Evolutionary conservation across 1,140 invertebrate genomes (phyloP).

Genomic region (Stegodyphus mimosarum): DNA sequence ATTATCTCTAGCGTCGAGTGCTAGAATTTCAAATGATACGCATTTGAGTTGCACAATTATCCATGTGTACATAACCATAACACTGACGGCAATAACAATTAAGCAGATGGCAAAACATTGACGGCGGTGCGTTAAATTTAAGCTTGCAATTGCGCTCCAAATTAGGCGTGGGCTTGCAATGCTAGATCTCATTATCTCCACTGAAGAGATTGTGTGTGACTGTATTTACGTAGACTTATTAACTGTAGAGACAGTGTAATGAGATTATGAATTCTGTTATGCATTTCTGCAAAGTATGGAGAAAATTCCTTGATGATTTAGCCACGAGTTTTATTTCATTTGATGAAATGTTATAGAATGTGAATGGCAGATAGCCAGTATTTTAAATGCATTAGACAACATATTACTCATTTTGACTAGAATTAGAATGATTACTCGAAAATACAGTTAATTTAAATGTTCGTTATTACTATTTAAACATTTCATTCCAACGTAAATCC

Average conservation of each 20-base stretch:
- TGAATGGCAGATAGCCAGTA: too few relatives aligned
- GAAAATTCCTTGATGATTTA: neutral
- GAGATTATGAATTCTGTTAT: constrained; percentile 9
- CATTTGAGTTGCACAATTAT: neutral
- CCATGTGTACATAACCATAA: constrained; percentile 15
- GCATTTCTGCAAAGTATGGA: neutral
- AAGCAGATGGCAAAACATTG: constrained; percentile 3
- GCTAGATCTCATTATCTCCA: constrained; percentile 12
- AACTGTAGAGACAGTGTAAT: constrained; percentile 4
- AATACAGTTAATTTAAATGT: too few relatives aligned
- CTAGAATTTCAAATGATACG: neutral
- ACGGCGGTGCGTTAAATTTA: constrained; percentile 5
- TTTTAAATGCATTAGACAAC: too few relatives aligned
- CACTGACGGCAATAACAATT: constrained; percentile 4
- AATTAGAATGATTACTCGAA: too few relatives aligned
- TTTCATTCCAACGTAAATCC: too few relatives aligned
- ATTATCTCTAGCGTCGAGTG: neutral
- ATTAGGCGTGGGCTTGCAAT: constrained; percentile 1
- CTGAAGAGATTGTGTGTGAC: neutral
- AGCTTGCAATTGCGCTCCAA: neutral
- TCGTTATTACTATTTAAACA: too few relatives aligned
- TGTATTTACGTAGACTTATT: constrained; percentile 19
- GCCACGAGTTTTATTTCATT: too few relatives aligned
- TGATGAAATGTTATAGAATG: too few relatives aligned
- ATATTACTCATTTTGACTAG: too few relatives aligned